phyloP scores from a whole-genome alignment of 2,888 invertebrate species.

The Prenolepis imparis region DNA sequence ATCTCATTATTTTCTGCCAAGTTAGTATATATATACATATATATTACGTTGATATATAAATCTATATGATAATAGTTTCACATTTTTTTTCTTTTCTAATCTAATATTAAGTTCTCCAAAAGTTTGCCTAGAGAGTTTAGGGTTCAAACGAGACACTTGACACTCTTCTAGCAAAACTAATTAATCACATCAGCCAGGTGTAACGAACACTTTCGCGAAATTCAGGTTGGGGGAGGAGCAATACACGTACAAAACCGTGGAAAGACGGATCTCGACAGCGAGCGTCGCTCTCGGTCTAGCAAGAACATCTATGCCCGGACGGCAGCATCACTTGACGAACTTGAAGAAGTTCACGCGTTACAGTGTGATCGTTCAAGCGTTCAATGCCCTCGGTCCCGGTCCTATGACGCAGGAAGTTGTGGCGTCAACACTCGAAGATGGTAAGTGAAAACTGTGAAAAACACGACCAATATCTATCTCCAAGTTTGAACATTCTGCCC shows the following conservation, averaged over 20 bases:
- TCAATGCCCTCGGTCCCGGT: conserved; percentile 87
- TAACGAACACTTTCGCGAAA: conserved; percentile 33
- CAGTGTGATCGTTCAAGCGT: conserved; percentile 87
- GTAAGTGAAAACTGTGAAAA: conserved; percentile 71
- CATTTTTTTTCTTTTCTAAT: conserved; percentile 39
- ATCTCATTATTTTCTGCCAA: not conserved
- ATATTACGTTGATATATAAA: not conserved
- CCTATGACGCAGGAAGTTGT: conserved; percentile 87
- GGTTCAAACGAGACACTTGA: conserved; percentile 39
- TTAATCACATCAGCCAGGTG: conserved; percentile 40
- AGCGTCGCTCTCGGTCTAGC: conserved; percentile 83
- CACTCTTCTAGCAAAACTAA: conserved; percentile 28
- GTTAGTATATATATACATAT: not conserved
- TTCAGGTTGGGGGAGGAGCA: conserved; percentile 80
- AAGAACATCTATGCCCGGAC: conserved; percentile 83
- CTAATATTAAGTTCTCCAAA: not conserved
- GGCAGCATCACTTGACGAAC: conserved; percentile 83
- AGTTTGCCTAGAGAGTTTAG: conserved; percentile 8
- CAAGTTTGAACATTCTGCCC: too few species aligned
- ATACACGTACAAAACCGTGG: conserved; percentile 84
- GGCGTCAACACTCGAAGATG: conserved; percentile 87
- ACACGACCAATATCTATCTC: not conserved
- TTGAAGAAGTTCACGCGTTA: conserved; percentile 88
- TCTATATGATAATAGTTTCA: not conserved
- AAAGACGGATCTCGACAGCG: conserved; percentile 84